phyloP scores from a whole-genome alignment of 92 coral and sea anemone species.

The Epizoanthus fatuus region DNA sequence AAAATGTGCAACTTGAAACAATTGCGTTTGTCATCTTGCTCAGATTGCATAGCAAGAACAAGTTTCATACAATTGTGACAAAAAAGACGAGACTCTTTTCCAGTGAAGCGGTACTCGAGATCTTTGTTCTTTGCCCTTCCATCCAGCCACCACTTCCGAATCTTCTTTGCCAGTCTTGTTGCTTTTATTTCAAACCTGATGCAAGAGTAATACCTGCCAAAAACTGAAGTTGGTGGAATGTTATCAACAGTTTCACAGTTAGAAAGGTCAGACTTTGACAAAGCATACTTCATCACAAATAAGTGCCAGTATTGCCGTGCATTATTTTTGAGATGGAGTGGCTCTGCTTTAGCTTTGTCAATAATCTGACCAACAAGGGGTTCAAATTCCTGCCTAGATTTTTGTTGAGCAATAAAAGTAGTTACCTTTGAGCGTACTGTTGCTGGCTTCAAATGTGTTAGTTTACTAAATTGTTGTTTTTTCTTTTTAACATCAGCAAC shows the following conservation, averaged over 20 bases:
- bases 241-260: background rate
- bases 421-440: background rate
- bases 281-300: constrained; percentile 13
- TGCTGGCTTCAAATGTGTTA: background rate
- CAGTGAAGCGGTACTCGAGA: constrained; percentile 32
- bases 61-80: constrained; percentile 10
- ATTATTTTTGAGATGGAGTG: constrained; percentile 1
- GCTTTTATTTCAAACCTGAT: constrained; percentile 8
- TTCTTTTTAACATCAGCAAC: constrained; percentile 43
- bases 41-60: background rate
- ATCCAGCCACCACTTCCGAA: constrained; percentile 17
- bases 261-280: background rate
- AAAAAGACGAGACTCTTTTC: constrained; percentile 9
- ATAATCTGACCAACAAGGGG: background rate
- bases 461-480: constrained; percentile 17
- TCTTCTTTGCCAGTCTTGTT: constrained; percentile 23
- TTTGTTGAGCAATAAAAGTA: constrained; percentile 6
- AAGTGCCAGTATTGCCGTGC: constrained; percentile 1
- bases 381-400: constrained; percentile 30
- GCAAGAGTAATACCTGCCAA: background rate
- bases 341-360: constrained; percentile 2
- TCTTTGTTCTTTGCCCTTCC: constrained; percentile 19
- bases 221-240: background rate
- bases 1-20: constrained; percentile 55
- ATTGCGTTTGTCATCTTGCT: background rate